A percentile compares a stretch with the other conserved stretches of the same genome.
These are phyloP conservation scores for Lethenteron reissneri DNA, from an alignment of 2,113 vertebrate species.

Conservation along the genomic window DNA sequence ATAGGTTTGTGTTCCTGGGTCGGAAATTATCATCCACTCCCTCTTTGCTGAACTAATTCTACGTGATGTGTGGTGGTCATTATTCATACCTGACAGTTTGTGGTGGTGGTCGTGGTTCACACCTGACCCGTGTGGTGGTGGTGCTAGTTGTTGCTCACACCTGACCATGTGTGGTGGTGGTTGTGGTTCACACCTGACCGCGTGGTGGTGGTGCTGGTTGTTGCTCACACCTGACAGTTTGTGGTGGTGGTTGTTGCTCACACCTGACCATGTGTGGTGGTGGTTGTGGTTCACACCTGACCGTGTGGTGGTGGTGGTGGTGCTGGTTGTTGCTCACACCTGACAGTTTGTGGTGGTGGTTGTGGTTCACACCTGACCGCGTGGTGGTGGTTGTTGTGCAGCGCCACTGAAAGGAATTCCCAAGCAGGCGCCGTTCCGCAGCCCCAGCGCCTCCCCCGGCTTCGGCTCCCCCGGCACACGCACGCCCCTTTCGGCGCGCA, in stretches of 20 bases:
- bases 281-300: constrained; percentile 1
- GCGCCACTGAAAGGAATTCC: constrained; percentile 91
- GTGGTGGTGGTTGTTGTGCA: constrained; percentile 15
- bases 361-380: neutral
- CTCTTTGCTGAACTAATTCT: too few species aligned
- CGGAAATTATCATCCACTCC: too few species aligned
- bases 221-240: neutral
- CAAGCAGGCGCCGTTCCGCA: constrained; percentile 75
- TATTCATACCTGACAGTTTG: too few species aligned
- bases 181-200: neutral
- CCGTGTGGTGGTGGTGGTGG: too few species aligned
- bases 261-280: too few species aligned
- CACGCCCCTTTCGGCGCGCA: constrained; percentile 63
- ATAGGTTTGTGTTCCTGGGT: too few species aligned
- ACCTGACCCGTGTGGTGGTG: too few species aligned
- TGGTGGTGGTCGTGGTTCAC: too few species aligned
- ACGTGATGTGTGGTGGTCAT: too few species aligned
- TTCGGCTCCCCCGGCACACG: constrained; percentile 77
- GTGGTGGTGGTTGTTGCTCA: constrained; percentile 3
- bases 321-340: constrained; percentile 4
- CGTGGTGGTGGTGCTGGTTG: constrained; percentile 4
- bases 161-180: neutral
- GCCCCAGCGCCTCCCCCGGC: constrained; percentile 62
- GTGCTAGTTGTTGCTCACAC: too few species aligned
- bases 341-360: too few species aligned